A percentile compares a stretch with the other conserved stretches of the same genome.
These are phyloP conservation scores for Hydractinia echinata DNA, from an alignment of 30 jellyfish, hydroid and myxozoan species.

Conservation along the genomic window DNA sequence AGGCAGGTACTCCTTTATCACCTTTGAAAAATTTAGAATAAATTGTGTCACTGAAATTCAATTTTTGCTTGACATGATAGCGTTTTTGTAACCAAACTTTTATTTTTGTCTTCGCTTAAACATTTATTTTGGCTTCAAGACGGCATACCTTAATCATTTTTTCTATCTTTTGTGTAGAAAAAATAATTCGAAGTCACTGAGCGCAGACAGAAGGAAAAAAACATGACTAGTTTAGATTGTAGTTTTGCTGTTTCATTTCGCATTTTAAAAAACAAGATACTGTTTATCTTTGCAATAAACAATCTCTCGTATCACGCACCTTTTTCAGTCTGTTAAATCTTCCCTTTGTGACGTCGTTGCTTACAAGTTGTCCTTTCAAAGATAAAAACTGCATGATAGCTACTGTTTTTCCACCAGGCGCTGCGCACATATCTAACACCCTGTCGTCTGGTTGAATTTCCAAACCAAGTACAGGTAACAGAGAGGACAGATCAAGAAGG, in stretches of 20 bases:
- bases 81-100: too few relatives aligned
- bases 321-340: constrained; percentile 42
- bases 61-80: too few relatives aligned
- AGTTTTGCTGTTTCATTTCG: too few relatives aligned
- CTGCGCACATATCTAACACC: constrained; percentile 71
- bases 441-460: constrained; percentile 34
- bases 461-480: constrained; percentile 59
- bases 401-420: constrained; percentile 72
- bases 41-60: too few relatives aligned
- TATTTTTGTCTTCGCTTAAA: too few relatives aligned
- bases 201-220: too few relatives aligned
- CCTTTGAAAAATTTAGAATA: neutral
- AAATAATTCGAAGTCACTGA: too few relatives aligned
- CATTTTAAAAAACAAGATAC: neutral
- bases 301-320: constrained; percentile 7
- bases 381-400: constrained; percentile 45
- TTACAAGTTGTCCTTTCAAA: constrained; percentile 38
- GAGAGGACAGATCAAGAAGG: constrained; percentile 53
- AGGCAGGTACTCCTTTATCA: constrained; percentile 49
- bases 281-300: neutral
- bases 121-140: too few relatives aligned
- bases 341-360: constrained; percentile 39
- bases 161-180: too few relatives aligned
- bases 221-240: neutral
- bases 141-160: too few relatives aligned